Evolutionary conservation across 2,797 vertebrate species (phyloP).

Genomic region (Cichlasoma orientale): DNA sequence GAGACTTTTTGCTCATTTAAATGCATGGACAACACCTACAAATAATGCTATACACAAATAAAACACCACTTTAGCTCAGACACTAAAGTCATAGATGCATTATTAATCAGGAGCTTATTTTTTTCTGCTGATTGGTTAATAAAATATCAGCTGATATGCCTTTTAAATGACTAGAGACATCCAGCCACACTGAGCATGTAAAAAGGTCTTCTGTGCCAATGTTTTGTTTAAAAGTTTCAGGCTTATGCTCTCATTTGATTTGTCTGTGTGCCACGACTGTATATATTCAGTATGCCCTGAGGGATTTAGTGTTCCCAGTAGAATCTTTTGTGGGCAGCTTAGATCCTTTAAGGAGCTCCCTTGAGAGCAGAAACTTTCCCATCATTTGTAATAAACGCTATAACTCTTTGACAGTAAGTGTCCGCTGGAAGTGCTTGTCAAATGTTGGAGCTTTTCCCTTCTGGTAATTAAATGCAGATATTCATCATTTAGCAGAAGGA

Average conservation of each 20-base stretch:
- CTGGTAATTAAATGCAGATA: constrained; percentile 40
- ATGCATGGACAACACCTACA: background rate
- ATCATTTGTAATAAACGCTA: constrained; percentile 33
- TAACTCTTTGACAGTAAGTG: constrained; percentile 32
- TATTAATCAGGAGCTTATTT: constrained; percentile 30
- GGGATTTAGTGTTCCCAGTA: constrained; percentile 24
- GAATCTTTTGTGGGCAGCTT: constrained; percentile 18
- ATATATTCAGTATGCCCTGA: constrained; percentile 6
- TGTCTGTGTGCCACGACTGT: constrained; percentile 18
- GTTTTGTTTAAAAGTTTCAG: constrained; percentile 7
- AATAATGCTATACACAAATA: background rate
- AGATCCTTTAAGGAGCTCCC: constrained; percentile 37
- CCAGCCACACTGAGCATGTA: background rate
- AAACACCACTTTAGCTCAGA: constrained; percentile 13
- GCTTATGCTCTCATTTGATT: constrained; percentile 15
- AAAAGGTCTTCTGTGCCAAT: background rate
- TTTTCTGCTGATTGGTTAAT: constrained; percentile 4
- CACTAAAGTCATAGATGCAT: constrained; percentile 19
- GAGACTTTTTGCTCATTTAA: constrained; percentile 3
- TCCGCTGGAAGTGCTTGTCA: constrained; percentile 9
- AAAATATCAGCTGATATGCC: background rate
- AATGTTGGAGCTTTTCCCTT: constrained; percentile 13
- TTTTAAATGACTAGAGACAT: background rate
- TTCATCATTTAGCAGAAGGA: constrained; percentile 22
- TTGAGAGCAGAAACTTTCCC: constrained; percentile 11